Evolutionary conservation across 2,797 vertebrate genomes (phyloP), one percentile per base, ranked within the genome.

Genomic region (Mareca penelope): DNA sequence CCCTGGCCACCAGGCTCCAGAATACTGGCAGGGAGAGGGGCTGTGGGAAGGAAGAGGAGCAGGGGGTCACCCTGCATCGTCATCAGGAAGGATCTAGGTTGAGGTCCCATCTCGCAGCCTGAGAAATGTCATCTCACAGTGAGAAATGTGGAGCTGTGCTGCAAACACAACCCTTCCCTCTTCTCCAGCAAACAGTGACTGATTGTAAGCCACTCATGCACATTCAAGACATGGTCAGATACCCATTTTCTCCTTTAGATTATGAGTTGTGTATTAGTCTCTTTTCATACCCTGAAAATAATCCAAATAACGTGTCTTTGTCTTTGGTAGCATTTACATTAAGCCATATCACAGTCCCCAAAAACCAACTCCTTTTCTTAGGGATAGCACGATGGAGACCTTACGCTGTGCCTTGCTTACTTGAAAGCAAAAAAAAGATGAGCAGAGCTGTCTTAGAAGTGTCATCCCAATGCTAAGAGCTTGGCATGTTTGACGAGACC

Each of bases 21-120:
- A 57, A 73, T 24, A 80, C 48, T 3, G 80, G 57, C 7, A 33
- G 65, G 35, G 80, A 61, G 22, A 69, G 22, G 4, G 6, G 7
- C 29, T 69, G 37, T 33, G 19, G 19, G 59, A 85, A 61, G 17
- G 31, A 82, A 15, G 31, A 72, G 23, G 18, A 83, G 7, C 16
- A 64, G 18, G 8, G 40, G 15, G 61, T 89, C 9, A 50, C 23
- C 13, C 28, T 44, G 19, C 1, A 2, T 28, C 10, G 4, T 8
- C 9, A 15, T 44, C 24, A 67, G 28, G n/a, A 84, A 77, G 79
- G 57, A 28, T 42, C 22, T 52, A 56, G 17, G 35, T 89, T 3
- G 0, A 63, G 33, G 48, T 19, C 18, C 26, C 26, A 12, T 48
- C 33, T 28, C n/a, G 9, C 2, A 3, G 14, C 9, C 10, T 63